Evolutionary conservation across 2,797 vertebrate species (phyloP).

Genomic region (Phataginus tricuspis): DNA sequence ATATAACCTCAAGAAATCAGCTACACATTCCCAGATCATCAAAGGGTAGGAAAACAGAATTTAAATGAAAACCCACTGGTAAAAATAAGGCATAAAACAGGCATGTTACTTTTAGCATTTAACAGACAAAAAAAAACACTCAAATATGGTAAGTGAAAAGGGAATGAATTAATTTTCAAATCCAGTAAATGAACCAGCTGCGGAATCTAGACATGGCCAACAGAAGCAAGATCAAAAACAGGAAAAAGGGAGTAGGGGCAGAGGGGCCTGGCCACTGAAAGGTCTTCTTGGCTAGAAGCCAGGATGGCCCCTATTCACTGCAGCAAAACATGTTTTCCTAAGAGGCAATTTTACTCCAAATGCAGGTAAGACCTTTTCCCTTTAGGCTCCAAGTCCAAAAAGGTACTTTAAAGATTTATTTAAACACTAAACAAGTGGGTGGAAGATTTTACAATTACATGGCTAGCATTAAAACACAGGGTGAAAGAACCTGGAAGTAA

Average conservation of each 20-base stretch:
- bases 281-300: not conserved
- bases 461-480: conserved; percentile 69
- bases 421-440: conserved; percentile 65
- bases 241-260: rapidly evolving
- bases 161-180: not conserved
- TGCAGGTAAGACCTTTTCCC: conserved; percentile 28
- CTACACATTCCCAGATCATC: not conserved
- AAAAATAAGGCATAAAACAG: not conserved
- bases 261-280: not conserved
- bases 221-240: not conserved
- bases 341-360: conserved; percentile 47
- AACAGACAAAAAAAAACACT: not conserved
- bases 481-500: conserved; percentile 58
- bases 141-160: not conserved
- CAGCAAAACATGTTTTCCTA: conserved; percentile 57
- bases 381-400: conserved; percentile 50
- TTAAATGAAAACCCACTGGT: not conserved
- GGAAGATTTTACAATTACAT: conserved; percentile 68
- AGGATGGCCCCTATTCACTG: not conserved
- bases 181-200: not conserved
- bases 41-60: conserved; percentile 12
- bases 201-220: not conserved
- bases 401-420: conserved; percentile 61
- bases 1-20: not conserved
- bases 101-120: not conserved